Percentiles rank a stretch among this genome's conserved stretches.
Evolutionary conservation across 2,113 vertebrate genomes (phyloP).

Genomic region (Lagenorhynchus albirostris): DNA sequence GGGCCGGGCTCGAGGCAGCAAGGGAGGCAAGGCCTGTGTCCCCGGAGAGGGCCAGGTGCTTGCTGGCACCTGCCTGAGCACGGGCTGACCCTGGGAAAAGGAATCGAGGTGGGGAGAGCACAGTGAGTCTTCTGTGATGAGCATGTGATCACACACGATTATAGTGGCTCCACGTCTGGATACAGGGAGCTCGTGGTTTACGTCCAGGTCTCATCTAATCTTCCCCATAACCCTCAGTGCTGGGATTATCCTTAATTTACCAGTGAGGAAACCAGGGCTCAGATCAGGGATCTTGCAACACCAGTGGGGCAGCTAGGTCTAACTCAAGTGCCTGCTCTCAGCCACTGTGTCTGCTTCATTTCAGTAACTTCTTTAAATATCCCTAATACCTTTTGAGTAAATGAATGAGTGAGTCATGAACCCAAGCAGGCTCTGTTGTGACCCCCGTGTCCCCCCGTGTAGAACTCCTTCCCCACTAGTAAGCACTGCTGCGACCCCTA

Average conservation of each 20-base stretch:
- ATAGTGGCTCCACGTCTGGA: accelerated
- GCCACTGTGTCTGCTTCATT: neutral
- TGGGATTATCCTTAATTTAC: too few relatives aligned
- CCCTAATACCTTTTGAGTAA: neutral
- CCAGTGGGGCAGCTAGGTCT: accelerated
- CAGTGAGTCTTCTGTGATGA: neutral
- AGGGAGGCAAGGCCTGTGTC: neutral
- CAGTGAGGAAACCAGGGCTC: neutral
- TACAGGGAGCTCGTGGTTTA: neutral
- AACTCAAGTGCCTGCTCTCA: neutral
- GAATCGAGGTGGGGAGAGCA: accelerated
- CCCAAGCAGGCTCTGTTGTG: neutral
- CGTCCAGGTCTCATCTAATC: accelerated
- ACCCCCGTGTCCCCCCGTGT: accelerated
- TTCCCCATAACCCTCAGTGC: too few relatives aligned
- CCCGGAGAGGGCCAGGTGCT: neutral
- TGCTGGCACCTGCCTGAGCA: neutral
- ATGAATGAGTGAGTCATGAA: neutral
- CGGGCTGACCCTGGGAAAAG: neutral
- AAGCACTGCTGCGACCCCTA: accelerated
- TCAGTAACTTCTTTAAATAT: neutral
- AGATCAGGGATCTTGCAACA: accelerated
- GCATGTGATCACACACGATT: accelerated
- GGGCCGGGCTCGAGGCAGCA: accelerated
- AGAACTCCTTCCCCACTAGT: neutral